Evolutionary conservation across 2,113 vertebrate genomes (phyloP), one percentile per base, ranked within the genome.

Genomic region (Pomatostomus ruficeps): DNA sequence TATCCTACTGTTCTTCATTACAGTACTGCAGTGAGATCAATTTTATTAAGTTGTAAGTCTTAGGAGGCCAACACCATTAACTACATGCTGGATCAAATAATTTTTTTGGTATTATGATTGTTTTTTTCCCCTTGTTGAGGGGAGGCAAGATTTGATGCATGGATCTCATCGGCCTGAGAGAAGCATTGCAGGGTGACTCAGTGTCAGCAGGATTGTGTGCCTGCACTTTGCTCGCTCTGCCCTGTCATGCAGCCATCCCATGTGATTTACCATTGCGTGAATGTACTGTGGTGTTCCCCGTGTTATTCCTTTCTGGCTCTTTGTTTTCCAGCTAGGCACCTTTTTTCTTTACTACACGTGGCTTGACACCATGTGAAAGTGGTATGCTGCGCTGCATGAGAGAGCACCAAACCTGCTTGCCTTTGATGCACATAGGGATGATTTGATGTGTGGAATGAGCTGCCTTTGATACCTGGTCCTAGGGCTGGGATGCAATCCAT

Each of bases 1-100:
- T 95, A 97, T 98, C 97, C 91, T 70, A 96, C 97, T 90, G 96
- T 96, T 98, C 97, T 96, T 98, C 95, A 96, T 98, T 97, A 97
- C 95, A 96, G 97, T 91, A 83, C 79, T 96, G 91, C 35, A 72
- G 96, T 6, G 94, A 98, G 97, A 96, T 97, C 95, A 95, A 97
- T 97, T 98, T 97, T 98, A 97, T 97, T 97, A 97, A 97, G 97
- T 71, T 93, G 87, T 87, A 91, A 96, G 96, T 95, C 95, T 97
- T 79, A 74, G 96, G 97, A 97, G 94, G 96, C 89, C 74, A 73
- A 95, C 85, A 57, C 96, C 61, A 90, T 96, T 97, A 97, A 97
- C 95, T 85, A 86, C 68, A 85, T 68, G 70, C 96, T 96, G 96
- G 93, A 97, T 92, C 96, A 98, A 76, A 95, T 74, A 83, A 83